Percentiles rank a stretch among this genome's conserved stretches.
These are phyloP conservation scores for Dermatemys mawii DNA, from an alignment of 2,113 vertebrate species.

Conservation along the genomic window DNA sequence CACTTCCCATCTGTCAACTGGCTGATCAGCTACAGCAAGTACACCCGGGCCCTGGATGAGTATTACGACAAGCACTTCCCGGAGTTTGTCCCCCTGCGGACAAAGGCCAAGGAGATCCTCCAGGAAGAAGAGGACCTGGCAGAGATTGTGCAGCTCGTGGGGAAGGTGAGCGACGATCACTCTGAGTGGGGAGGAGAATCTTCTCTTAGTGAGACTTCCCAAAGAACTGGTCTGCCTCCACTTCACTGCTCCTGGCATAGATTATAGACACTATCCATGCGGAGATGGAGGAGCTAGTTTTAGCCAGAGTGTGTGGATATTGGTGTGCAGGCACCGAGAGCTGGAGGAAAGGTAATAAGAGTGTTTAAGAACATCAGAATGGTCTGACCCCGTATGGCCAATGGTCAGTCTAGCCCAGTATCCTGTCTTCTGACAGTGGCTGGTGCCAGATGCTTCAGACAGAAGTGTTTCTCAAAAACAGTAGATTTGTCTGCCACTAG, in stretches of 20 bases:
- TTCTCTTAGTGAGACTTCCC: not conserved
- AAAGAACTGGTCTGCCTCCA: not conserved
- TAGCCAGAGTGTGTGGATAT: not conserved
- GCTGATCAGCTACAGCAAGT: slow-evolving; percentile 99
- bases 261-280: not conserved
- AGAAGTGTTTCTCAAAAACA: not conserved
- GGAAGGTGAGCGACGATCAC: slow-evolving; percentile 83
- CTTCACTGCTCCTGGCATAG: not conserved
- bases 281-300: not conserved
- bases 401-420: not conserved
- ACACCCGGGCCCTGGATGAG: slow-evolving; percentile 93
- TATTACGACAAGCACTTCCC: slow-evolving; percentile 98
- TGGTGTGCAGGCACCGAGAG: not conserved
- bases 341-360: not conserved
- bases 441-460: not conserved
- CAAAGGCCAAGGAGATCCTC: slow-evolving; percentile 96
- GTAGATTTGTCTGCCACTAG: not conserved
- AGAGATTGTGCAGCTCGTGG: slow-evolving; percentile 98
- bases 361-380: not conserved
- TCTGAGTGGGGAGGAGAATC: not conserved
- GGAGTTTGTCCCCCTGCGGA: slow-evolving; percentile 95
- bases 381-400: not conserved
- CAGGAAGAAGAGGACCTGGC: slow-evolving; percentile 98
- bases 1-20: slow-evolving; percentile 98
- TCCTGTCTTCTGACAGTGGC: not conserved